Conservation (phyloP, 1,140 invertebrate species). For the Diabrotica undecimpunctata region DNA sequence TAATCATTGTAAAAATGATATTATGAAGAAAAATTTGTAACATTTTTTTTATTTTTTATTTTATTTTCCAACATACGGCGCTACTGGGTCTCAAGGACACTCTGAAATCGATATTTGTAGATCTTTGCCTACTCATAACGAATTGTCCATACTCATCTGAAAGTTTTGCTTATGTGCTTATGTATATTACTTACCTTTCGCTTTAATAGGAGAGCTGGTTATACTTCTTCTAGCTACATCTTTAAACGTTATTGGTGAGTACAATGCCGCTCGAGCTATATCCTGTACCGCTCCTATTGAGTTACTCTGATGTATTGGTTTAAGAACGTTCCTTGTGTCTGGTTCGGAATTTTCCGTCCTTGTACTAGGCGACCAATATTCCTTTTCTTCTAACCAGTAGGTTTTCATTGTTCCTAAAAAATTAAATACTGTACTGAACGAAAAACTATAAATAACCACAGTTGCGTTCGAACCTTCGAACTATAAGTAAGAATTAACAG, state of each 20-base stretch:
- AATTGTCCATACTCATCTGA: neutral
- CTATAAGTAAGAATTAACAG: too few species aligned
- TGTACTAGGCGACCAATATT: constrained; percentile 54
- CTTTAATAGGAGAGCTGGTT: constrained; percentile 65
- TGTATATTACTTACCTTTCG: neutral
- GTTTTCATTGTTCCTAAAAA: constrained; percentile 83
- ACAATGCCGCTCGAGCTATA: constrained; percentile 54
- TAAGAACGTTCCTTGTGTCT: neutral
- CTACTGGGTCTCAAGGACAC: too few species aligned
- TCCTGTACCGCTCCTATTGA: constrained; percentile 43
- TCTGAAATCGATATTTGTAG: too few species aligned
- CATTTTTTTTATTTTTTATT: too few species aligned
- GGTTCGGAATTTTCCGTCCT: constrained; percentile 11
- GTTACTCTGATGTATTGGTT: constrained; percentile 1
- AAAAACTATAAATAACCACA: too few species aligned
- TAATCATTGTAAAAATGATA: too few species aligned
- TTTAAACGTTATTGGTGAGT: constrained; percentile 81
- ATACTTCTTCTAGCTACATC: constrained; percentile 73
- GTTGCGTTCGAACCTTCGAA: too few species aligned
- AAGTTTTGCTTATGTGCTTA: too few species aligned
- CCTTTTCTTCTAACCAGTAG: constrained; percentile 78
- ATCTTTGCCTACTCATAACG: neutral
- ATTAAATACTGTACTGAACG: constrained; percentile 22
- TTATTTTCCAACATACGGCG: too few species aligned
- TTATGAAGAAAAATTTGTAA: too few species aligned